Evolutionary conservation across 2,113 vertebrate genomes (phyloP).

Genomic region (Synchiropus splendidus): DNA sequence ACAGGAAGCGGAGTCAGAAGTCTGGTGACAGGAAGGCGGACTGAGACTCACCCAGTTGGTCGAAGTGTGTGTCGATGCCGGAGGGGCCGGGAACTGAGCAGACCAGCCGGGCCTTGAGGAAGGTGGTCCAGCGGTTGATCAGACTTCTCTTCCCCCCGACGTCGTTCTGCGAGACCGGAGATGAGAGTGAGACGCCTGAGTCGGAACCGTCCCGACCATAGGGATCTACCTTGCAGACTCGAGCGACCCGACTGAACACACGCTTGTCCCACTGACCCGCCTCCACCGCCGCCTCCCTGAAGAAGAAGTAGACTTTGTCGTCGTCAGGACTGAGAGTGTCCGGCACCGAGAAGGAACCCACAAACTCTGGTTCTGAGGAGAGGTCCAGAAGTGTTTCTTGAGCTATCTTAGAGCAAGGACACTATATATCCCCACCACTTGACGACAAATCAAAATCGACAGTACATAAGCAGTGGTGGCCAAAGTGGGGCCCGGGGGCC

Average conservation of each 20-base stretch:
- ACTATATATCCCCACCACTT: too few relatives aligned
- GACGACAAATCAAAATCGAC: too few relatives aligned
- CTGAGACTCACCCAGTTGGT: slow-evolving; percentile 70
- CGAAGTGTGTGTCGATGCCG: slow-evolving; percentile 74
- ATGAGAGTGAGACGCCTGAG: neutral
- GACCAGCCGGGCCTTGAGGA: slow-evolving; percentile 78
- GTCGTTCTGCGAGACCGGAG: slow-evolving; percentile 67
- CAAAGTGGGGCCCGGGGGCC: too few relatives aligned
- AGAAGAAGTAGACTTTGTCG: slow-evolving; percentile 83
- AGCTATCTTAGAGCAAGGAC: neutral
- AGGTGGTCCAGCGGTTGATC: slow-evolving; percentile 84
- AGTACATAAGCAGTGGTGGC: too few relatives aligned
- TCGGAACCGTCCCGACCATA: neutral
- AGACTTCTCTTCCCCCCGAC: slow-evolving; percentile 74
- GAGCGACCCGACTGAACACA: slow-evolving; percentile 74
- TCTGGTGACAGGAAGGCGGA: too few relatives aligned
- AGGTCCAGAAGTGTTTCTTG: neutral
- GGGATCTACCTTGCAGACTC: slow-evolving; percentile 75
- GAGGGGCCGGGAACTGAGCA: slow-evolving; percentile 71
- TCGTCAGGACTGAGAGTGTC: slow-evolving; percentile 75
- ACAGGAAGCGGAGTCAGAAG: neutral
- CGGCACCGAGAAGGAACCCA: slow-evolving; percentile 70
- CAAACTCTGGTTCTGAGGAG: slow-evolving; percentile 68
- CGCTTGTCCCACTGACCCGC: slow-evolving; percentile 70
- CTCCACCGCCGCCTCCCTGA: slow-evolving; percentile 73